A percentile compares a stretch with the other conserved stretches of the same genome.
Conservation (phyloP, 2,113 vertebrate genomes). For the Empidonax alnorum region DNA sequence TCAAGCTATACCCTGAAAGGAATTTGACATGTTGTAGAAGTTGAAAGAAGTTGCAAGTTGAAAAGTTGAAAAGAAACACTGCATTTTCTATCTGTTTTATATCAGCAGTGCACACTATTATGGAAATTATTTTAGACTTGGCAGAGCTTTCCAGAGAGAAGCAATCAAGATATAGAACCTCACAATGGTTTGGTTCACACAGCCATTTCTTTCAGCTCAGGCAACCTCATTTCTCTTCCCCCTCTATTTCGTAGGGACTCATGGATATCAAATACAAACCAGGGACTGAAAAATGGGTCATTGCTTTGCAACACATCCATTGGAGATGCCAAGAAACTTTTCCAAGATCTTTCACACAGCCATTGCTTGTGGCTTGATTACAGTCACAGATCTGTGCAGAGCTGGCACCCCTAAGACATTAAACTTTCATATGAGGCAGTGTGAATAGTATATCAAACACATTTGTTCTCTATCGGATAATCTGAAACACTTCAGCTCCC, state of each 20-base stretch:
- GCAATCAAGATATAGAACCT: slow-evolving; percentile 5
- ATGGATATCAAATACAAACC: background rate
- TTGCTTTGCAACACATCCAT: background rate
- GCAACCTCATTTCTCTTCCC: slow-evolving; percentile 3
- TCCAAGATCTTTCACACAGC: slow-evolving; percentile 6
- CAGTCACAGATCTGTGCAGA: background rate
- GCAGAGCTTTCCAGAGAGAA: slow-evolving; percentile 20
- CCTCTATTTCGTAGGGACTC: background rate
- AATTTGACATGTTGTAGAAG: background rate
- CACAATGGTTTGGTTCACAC: background rate
- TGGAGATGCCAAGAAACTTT: slow-evolving; percentile 39
- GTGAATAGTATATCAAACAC: background rate
- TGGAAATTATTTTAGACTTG: slow-evolving; percentile 34
- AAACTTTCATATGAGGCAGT: background rate
- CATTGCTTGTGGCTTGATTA: slow-evolving; percentile 30
- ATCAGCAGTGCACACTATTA: background rate
- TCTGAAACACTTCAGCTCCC: background rate
- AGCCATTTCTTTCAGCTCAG: slow-evolving; percentile 27
- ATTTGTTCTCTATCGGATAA: background rate
- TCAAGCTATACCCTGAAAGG: background rate
- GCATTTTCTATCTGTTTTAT: slow-evolving; percentile 3
- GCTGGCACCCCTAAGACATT: background rate
- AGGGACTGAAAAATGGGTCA: slow-evolving; percentile 30
- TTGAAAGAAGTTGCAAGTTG: background rate
- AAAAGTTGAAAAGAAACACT: background rate